phyloP scores from a whole-genome alignment of 1,140 invertebrate species.

The Propsilocerus akamusi region DNA sequence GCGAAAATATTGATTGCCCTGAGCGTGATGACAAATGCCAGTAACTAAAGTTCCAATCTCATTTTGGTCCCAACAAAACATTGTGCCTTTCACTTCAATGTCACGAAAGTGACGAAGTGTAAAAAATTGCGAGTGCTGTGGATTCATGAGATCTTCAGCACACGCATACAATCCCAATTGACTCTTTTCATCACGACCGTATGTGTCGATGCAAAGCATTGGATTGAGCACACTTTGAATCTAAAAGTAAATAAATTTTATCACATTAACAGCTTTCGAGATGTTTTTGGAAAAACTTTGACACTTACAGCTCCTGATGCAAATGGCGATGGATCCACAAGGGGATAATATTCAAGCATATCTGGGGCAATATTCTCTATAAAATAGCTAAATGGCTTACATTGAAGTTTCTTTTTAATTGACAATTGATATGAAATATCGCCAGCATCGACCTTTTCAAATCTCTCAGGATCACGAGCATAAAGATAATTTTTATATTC shows the following conservation, averaged over 20 bases:
- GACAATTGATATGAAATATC: slow-evolving; percentile 46
- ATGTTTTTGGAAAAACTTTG: too few species aligned
- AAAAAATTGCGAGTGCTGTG: slow-evolving; percentile 16
- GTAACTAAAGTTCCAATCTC: slow-evolving; percentile 47
- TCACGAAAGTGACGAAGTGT: slow-evolving; percentile 46
- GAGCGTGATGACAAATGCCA: slow-evolving; percentile 46
- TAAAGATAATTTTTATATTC: slow-evolving; percentile 63
- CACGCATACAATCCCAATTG: slow-evolving; percentile 31
- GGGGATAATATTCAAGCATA: slow-evolving; percentile 52
- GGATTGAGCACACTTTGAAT: slow-evolving; percentile 43
- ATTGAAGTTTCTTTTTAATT: slow-evolving; percentile 44
- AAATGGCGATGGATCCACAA: slow-evolving; percentile 51
- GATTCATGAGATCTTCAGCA: slow-evolving; percentile 12
- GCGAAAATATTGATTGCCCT: slow-evolving; percentile 64
- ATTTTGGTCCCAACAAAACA: slow-evolving; percentile 50
- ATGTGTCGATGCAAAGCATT: slow-evolving; percentile 58
- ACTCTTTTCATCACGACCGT: slow-evolving; percentile 39
- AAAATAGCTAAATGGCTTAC: slow-evolving; percentile 73
- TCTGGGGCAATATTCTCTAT: slow-evolving; percentile 68
- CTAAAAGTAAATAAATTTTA: too few species aligned
- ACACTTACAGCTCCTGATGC: slow-evolving; percentile 48
- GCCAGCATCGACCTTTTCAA: slow-evolving; percentile 37
- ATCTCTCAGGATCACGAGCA: slow-evolving; percentile 37
- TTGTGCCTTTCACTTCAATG: slow-evolving; percentile 38
- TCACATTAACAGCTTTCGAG: too few species aligned